Base-by-base conservation (phyloP, 2,888 invertebrate species). In the Brenthis hecate region DNA sequence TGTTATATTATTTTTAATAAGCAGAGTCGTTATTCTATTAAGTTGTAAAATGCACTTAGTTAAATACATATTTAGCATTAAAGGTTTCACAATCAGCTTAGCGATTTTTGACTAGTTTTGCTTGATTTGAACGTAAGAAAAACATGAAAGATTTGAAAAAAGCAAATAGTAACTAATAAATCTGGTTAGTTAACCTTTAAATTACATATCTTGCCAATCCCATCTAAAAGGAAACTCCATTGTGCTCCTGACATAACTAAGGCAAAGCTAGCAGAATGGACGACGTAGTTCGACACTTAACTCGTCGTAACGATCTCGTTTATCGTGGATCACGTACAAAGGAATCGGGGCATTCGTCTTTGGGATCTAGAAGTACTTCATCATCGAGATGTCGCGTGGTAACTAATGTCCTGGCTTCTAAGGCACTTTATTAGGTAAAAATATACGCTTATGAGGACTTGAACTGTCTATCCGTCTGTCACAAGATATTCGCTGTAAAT, bases 231-330 rank as follows among this genome's bases (percentile, higher is more conserved):
- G 50, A 6, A 60, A 48, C 23, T 60, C 48, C 48, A 48, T 60
- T 48, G 28, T 48, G 28, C 36, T 43, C 11, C 36, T 43, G 50
- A 60, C 50, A 60, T 60, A 60, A 60, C 60, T 60, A 60, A 60
- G 36, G 48, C 13, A 5, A 13, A 60, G n/a, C 50, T 32, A 60
- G 60, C n/a, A 50, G 60, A 60, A 66, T 55, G 28, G 66, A 65
- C 54, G 56, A 66, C 66, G 53, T 47, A 57, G 54, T 58, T 58
- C 66, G 51, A 61, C 55, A 60, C 60, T 60, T 55, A 60, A 60
- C 65, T 65, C 70, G 68, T 68, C 62, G 62, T 69, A 72, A 72
- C 71, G 72, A 74, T 66, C 69, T 66, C 66, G 66, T 68, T 69
- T 61, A 56, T 61, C 66, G 56, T 66, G 60, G 65, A 64, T 68